Base-by-base conservation (phyloP, 2,797 vertebrate genomes). In the Rachycentron canadum region DNA sequence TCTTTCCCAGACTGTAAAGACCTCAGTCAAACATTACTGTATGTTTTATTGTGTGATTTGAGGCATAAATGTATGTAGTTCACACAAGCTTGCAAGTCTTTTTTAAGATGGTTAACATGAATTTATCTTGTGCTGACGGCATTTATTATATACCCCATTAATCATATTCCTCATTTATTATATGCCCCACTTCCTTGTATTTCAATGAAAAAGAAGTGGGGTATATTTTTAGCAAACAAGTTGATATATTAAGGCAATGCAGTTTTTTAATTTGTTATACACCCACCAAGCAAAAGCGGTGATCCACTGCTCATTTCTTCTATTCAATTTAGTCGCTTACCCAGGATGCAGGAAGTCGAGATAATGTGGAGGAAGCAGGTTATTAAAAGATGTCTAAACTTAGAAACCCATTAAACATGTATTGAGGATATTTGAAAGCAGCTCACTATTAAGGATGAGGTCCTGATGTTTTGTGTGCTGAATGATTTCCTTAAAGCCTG, bases 361-460 rank as follows among this genome's bases (percentile, higher is more conserved):
- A 71, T 68, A 75, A 68, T 30, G 10, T 66, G 47, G 36, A 56
- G 45, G 36, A 61, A 66, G 53, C 77, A 67, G 60, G 64, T 47
- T 66, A 38, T 68, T 40, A 69, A 56, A 67, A 52, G 13, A 64
- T 25, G 28, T 56, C 76, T 81, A 73, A 78, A 73, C 64, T 56
- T 79, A 60, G 75, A 78, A 78, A 73, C 70, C 47, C 56, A 68
- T 82, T 78, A 78, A 83, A 45, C 32, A 80, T 69, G 50, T 7
- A 40, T 61, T 64, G 16, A 61, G 72, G 28, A 70, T 73, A 45
- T 74, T 23, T 82, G 58, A 61, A 74, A 57, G 64, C 61, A 30
- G 30, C 59, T 73, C 34, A 40, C 30, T 53, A 41, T 68, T 56
- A 26, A 23, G 30, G 45, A 52, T 1, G 21, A 50, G 40, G 11